Evolutionary conservation across 2,797 vertebrate species (phyloP), one percentile per base, ranked within the genome.

Genomic region (Eremophila alpestris): DNA sequence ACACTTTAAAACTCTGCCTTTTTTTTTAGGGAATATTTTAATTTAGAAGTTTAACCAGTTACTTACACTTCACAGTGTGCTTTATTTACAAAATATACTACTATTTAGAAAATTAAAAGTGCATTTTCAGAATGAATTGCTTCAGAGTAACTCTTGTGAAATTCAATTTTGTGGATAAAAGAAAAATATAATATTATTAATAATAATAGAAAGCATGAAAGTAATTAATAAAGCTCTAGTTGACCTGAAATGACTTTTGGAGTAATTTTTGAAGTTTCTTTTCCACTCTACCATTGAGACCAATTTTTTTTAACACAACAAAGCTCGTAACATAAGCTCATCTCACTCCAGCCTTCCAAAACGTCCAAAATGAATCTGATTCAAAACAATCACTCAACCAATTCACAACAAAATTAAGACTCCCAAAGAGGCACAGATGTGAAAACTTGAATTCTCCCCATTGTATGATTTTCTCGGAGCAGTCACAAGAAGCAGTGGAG

Each of bases 381-480:
- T 93, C 75, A 89, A 83, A 89, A 85, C 91, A 80, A 30, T 68
- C 89, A 41, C 60, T 79, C 63, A 59, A 95, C 45, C 16, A 70
- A 67, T 60, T 67, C 56, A 63, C 46, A 63, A 56, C 29, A 76
- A 82, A 94, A 90, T 56, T 38, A 69, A 54, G 68, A 48, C 15
- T 84, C 65, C 81, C 84, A 76, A 58, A 65, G 87, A 94, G 87
- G 40, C 3, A 0, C 81, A 62, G 89, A 79, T 85, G 74, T 74
- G 59, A 81, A 74, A 78, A 64, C 70, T 51, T 45, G 75, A 83
- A 52, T 78, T 86, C 87, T 65, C 62, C 26, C 65, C 26, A 36
- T 78, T 27, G 4, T 10, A 19, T 40, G 41, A 54, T 87, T 78
- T 89, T 87, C 83, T 77, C 5, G 0, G 45, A 22, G 54, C 5